Evolutionary conservation across 2,113 vertebrate genomes (phyloP).

Genomic region (Charadrius vociferus): DNA sequence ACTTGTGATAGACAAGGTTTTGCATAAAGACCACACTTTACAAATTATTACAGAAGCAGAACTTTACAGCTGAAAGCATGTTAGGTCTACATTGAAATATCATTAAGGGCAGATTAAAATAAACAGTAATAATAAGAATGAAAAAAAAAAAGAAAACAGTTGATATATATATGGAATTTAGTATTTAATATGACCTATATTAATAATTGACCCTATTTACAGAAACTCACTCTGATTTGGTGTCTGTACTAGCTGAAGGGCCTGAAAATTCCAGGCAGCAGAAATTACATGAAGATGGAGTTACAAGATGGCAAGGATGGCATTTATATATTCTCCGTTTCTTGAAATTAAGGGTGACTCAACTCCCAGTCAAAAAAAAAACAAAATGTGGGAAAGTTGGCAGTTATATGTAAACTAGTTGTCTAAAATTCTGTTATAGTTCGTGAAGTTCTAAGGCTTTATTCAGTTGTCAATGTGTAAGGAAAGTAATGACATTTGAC

Average conservation of each 20-base stretch:
- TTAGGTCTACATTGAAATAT: background rate
- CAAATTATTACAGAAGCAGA: background rate
- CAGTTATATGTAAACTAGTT: background rate
- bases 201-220: background rate
- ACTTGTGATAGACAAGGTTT: background rate
- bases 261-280: background rate
- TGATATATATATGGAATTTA: background rate
- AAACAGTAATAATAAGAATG: background rate
- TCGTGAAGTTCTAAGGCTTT: background rate
- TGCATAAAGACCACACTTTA: background rate
- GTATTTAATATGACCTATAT: background rate
- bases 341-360: background rate
- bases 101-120: background rate
- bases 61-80: background rate
- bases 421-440: background rate
- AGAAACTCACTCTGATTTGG: background rate
- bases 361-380: background rate
- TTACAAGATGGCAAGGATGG: background rate
- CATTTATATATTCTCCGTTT: background rate
- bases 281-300: background rate
- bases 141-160: background rate
- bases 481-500: background rate
- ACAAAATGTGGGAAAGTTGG: background rate
- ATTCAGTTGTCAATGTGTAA: background rate
- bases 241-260: background rate